These are phyloP conservation scores for Augochlora pura DNA, from an alignment of 1,140 invertebrate genomes.

Conservation along the genomic window DNA sequence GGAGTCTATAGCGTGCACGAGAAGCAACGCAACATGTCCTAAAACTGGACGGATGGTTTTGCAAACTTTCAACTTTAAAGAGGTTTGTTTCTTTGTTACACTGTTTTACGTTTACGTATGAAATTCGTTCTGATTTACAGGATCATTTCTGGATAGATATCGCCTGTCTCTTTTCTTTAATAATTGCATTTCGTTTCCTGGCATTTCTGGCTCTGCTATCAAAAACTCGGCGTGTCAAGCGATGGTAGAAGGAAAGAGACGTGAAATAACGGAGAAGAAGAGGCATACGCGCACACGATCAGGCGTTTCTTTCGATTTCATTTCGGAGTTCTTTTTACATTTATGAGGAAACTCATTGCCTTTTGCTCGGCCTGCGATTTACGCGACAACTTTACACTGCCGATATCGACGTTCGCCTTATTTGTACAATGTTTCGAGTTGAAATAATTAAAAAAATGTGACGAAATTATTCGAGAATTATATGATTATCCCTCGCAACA, in stretches of 20 bases:
- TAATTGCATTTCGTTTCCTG: conserved; percentile 88
- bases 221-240: conserved; percentile 79
- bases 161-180: conserved; percentile 84
- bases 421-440: background rate
- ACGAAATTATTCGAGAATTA: background rate
- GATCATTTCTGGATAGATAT: conserved; percentile 88
- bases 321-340: too few relatives aligned
- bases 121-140: conserved; percentile 75
- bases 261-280: conserved; percentile 15
- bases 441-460: background rate
- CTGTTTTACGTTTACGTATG: background rate
- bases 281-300: too few relatives aligned
- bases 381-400: too few relatives aligned
- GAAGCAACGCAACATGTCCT: conserved; percentile 87
- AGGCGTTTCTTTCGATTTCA: too few relatives aligned
- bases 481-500: too few relatives aligned
- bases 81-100: conserved; percentile 79
- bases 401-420: background rate
- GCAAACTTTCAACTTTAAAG: conserved; percentile 88
- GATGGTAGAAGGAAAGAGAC: conserved; percentile 42
- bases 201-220: conserved; percentile 88
- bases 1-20: conserved; percentile 86
- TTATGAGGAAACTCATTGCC: too few relatives aligned
- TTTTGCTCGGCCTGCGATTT: too few relatives aligned
- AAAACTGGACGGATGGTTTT: conserved; percentile 88